phyloP scores from a whole-genome alignment of 2,888 invertebrate species.

The Meghimatium bilineatum region DNA sequence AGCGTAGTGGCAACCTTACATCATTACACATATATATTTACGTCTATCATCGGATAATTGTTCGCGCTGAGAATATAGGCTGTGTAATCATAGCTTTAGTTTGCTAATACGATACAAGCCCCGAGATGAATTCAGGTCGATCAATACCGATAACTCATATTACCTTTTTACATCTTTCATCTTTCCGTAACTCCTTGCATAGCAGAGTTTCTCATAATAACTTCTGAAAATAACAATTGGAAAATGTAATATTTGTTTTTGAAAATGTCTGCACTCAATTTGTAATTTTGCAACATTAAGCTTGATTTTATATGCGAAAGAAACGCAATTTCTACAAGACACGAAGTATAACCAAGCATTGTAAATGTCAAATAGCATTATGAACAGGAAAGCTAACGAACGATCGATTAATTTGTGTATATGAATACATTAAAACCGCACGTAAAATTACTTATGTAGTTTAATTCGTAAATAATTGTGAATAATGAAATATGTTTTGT shows the following conservation, averaged over 20 bases:
- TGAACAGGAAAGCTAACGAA: constrained; percentile 9
- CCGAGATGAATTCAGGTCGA: not conserved
- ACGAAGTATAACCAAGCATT: not conserved
- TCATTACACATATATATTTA: too few species aligned
- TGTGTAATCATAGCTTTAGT: constrained; percentile 31
- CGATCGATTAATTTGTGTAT: constrained; percentile 18
- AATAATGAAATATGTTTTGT: not conserved
- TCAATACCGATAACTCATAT: constrained; percentile 3
- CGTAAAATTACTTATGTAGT: not conserved
- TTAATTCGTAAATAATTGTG: not conserved
- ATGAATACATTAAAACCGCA: not conserved
- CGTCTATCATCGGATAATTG: not conserved
- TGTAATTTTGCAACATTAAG: constrained; percentile 14
- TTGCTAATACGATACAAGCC: constrained; percentile 4
- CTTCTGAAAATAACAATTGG: constrained; percentile 24
- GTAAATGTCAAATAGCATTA: constrained; percentile 6
- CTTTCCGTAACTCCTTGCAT: not conserved
- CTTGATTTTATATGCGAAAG: not conserved
- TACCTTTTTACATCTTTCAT: not conserved
- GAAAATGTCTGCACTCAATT: constrained; percentile 3
- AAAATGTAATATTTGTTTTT: constrained; percentile 27
- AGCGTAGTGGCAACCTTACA: too few species aligned
- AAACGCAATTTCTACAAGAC: not conserved
- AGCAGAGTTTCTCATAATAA: not conserved
- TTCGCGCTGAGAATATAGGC: not conserved